Evolutionary conservation across 2,888 invertebrate genomes (phyloP), one percentile per base, ranked within the genome.

Genomic region (Pterobdella sp.): DNA sequence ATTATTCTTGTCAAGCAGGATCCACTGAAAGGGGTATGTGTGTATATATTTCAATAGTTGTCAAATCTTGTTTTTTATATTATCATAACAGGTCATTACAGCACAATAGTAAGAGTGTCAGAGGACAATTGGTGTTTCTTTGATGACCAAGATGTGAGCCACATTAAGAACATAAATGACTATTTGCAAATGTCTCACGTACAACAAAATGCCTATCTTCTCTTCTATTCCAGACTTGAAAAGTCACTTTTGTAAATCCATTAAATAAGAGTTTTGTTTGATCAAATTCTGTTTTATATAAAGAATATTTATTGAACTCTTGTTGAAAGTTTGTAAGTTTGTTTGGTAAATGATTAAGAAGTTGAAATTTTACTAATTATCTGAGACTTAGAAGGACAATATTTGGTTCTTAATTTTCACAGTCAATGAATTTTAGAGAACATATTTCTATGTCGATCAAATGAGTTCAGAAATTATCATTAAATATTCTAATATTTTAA

Each of bases 41-140:
- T 49, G 14, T n/a, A n/a, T n/a, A 18, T n/a, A n/a, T n/a, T 14
- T 14, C 52, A 14, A n/a, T 49, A 14, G 14, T 49, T 49, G 52
- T 49, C n/a, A 49, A 18, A 14, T 49, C 52, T 49, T 49, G 52
- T 49, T 49, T 18, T n/a, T 49, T 49, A 18, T 49, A n/a, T 7
- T n/a, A 63, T n/a, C 63, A 7, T 63, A 26, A 18, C 56, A 71
- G 71, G 71, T 14, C 71, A 71, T 29, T 71, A 71, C 71, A 56
- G 60, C 22, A 37, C 71, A 7, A 1, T 71, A 10, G 63, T 63
- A 60, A 63, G 56, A 36, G 60, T 56, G 60, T 56, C 63, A 0
- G 26, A 52, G 22, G 31, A 42, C 1, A 1, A 4, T 1, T 71
- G 71, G 60, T 34, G 56, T 37, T 34, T 69, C 32, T 49, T 71